Evolutionary conservation across 1,140 invertebrate species (phyloP).

Genomic region (Matsumurasca onukii): DNA sequence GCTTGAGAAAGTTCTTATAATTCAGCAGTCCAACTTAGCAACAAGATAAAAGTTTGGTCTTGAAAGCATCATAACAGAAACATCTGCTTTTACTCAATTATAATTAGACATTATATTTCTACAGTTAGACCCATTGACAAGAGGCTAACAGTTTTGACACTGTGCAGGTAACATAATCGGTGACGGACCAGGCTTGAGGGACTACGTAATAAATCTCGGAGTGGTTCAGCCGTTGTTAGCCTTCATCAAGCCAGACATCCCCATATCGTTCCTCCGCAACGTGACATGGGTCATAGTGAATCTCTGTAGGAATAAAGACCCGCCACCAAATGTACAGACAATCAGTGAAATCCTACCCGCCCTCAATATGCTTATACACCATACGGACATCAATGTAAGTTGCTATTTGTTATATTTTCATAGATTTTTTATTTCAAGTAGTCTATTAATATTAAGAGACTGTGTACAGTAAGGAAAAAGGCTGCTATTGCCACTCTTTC

Average conservation of each 20-base stretch:
- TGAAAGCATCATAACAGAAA: too few species aligned
- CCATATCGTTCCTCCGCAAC: conserved; percentile 89
- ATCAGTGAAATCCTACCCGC: conserved; percentile 94
- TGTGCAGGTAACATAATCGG: conserved; percentile 84
- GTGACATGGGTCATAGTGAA: conserved; percentile 99
- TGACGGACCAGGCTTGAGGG: conserved; percentile 86
- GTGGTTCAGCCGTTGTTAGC: conserved; percentile 85
- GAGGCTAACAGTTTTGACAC: too few species aligned
- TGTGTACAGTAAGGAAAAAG: too few species aligned
- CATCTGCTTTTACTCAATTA: too few species aligned
- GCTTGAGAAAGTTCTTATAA: too few species aligned
- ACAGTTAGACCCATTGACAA: too few species aligned
- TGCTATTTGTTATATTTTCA: background rate
- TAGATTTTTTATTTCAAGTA: background rate
- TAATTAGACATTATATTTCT: too few species aligned
- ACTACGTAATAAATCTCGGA: conserved; percentile 89
- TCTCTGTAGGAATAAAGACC: conserved; percentile 95
- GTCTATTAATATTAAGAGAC: too few species aligned
- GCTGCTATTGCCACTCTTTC: too few species aligned
- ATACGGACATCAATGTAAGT: conserved; percentile 92
- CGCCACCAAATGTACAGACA: conserved; percentile 80
- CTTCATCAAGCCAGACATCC: conserved; percentile 92
- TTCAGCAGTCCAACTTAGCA: too few species aligned
- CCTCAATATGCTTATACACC: conserved; percentile 90
- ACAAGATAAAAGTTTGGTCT: too few species aligned